Evolutionary conservation across 1,140 invertebrate species (phyloP).

Genomic region (Babylonia areolata): DNA sequence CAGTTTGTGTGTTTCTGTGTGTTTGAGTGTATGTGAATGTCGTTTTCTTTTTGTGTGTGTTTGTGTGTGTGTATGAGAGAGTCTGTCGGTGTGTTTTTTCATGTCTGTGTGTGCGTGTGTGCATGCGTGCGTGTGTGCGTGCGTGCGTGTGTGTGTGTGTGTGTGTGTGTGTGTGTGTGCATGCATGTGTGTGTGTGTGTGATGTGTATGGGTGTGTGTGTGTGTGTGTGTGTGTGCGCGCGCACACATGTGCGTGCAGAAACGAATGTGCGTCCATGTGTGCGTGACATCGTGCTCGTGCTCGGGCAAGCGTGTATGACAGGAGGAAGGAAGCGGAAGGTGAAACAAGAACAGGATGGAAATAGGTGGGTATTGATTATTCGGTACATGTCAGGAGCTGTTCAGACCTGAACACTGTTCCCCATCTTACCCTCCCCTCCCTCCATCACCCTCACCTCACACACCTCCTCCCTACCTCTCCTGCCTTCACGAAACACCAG

Average conservation of each 20-base stretch:
- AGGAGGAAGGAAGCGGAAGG: no score
- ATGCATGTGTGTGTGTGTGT: background rate
- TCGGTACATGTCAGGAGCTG: no score
- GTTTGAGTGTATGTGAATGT: background rate
- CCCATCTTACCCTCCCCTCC: no score
- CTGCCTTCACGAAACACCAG: no score
- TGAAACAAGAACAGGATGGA: background rate
- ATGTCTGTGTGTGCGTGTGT: background rate
- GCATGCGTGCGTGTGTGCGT: background rate
- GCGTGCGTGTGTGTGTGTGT: background rate
- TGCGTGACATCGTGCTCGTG: background rate
- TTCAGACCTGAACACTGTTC: no score
- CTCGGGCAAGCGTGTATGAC: no score
- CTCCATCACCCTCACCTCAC: no score
- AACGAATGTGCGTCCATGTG: background rate
- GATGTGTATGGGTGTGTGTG: no score
- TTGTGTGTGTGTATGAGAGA: background rate
- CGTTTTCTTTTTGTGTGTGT: background rate
- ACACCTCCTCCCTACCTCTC: no score
- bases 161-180: slow-evolving; percentile 5
- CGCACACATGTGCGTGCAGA: no score
- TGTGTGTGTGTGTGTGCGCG: no score
- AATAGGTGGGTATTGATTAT: background rate
- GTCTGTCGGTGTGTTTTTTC: background rate
- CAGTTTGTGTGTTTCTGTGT: background rate